Evolutionary conservation across 2,797 vertebrate genomes (phyloP).

Genomic region (Melanogrammus aeglefinus): DNA sequence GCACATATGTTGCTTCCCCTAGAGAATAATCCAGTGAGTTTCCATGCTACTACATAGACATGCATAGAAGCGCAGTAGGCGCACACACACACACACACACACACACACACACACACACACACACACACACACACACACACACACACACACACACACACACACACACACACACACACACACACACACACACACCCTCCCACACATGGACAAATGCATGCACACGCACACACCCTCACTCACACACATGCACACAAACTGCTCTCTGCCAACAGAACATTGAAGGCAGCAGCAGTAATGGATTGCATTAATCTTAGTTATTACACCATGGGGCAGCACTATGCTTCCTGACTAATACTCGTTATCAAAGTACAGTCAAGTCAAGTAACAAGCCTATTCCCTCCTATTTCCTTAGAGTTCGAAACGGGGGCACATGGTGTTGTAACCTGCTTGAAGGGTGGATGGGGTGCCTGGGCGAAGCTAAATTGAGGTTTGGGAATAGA

Average conservation of each 20-base stretch:
- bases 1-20: conserved; percentile 31
- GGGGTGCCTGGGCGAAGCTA: no score
- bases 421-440: no score
- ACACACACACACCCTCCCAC: conserved; percentile 10
- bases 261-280: conserved; percentile 16
- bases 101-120: conserved; percentile 5
- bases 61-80: not conserved
- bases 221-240: conserved; percentile 8
- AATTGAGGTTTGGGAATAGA: no score
- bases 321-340: conserved; percentile 17
- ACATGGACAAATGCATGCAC: not conserved
- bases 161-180: conserved; percentile 9
- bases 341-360: conserved; percentile 4
- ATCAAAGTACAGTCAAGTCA: not conserved
- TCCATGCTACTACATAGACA: not conserved
- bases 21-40: conserved; percentile 34
- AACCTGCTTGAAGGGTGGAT: no score
- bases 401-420: not conserved
- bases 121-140: conserved; percentile 20
- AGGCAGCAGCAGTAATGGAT: conserved; percentile 24
- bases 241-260: conserved; percentile 17
- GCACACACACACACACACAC: conserved; percentile 16
- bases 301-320: conserved; percentile 42
- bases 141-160: conserved; percentile 21
- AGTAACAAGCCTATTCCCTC: no score